Evolutionary conservation across 1,140 invertebrate genomes (phyloP), one percentile per base, ranked within the genome.

Genomic region (Radopholus similis): DNA sequence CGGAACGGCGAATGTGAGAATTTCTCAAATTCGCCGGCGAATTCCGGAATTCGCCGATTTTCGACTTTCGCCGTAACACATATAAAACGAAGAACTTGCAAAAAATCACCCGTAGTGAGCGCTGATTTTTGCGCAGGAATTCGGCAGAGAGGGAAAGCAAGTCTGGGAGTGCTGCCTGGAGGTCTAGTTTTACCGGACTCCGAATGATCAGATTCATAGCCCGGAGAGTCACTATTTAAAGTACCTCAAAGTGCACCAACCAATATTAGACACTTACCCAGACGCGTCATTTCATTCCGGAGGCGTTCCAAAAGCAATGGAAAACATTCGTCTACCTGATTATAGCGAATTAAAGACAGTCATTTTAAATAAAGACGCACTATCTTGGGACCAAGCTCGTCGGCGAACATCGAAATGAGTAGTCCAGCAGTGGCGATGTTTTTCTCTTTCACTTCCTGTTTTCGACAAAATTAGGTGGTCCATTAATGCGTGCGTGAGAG

Each of bases 51-150:
- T n/a, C n/a, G n/a, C n/a, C n/a, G n/a, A n/a, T n/a, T n/a, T n/a
- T n/a, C n/a, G n/a, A n/a, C n/a, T n/a, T n/a, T n/a, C n/a, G n/a
- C n/a, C n/a, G n/a, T n/a, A n/a, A 66, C 13, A 67, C 18, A 11
- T 26, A 6, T 9, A 38, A 6, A 26, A 5, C 23, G 11, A 6
- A 34, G n/a, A 63, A 66, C 23, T 63, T 8, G 15, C 28, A 5
- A 66, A 38, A 64, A 66, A 13, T 49, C 6, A 73, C 71, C 40
- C 74, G 18, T 21, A 98, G 84, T 26, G 93, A 91, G 70, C 95
- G 87, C 83, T 97, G 93, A 85, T 98, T 98, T 85, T 98, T 97
- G 40, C 95, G 87, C 55, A 97, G 84, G 80, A 98, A 97, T 5
- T 92, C 90, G 8, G 93, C 91, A 30, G 71, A 97, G 85, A 67